Conservation (phyloP, 2,888 invertebrate genomes). For the Drosophila differens region DNA sequence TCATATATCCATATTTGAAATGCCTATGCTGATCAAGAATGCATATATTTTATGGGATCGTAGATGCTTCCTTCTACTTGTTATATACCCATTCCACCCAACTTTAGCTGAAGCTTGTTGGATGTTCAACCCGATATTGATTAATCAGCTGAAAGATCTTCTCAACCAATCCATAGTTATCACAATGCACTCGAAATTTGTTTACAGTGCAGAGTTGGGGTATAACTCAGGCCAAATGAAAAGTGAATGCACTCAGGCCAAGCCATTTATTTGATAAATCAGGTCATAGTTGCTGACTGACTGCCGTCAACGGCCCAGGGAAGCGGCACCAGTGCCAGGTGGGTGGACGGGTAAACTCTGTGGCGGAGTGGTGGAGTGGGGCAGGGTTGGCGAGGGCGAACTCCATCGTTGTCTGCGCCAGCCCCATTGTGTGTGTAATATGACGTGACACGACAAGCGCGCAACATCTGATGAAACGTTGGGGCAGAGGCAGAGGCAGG, state of each 20-base stretch:
- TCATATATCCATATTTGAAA: not conserved
- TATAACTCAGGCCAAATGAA: slow-evolving; percentile 47
- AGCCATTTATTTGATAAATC: slow-evolving; percentile 78
- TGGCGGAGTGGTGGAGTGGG: too few species aligned
- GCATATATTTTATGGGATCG: not conserved
- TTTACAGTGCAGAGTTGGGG: slow-evolving; percentile 44
- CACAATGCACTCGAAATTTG: slow-evolving; percentile 18
- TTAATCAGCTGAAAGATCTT: not conserved
- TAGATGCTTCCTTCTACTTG: not conserved
- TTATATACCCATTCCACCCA: not conserved
- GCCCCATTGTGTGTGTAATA: slow-evolving; percentile 71
- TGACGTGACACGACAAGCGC: slow-evolving; percentile 73
- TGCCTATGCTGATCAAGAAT: not conserved
- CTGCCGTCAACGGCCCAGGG: slow-evolving; percentile 37
- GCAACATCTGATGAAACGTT: slow-evolving; percentile 29
- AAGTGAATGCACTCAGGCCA: slow-evolving; percentile 75
- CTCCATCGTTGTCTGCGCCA: slow-evolving; percentile 14
- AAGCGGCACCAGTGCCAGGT: slow-evolving; percentile 2
- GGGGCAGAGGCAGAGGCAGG: not conserved
- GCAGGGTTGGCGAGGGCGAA: slow-evolving; percentile 3
- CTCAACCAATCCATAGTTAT: not conserved
- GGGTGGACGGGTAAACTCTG: not conserved
- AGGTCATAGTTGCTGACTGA: slow-evolving; percentile 74
- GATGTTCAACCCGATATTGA: not conserved
- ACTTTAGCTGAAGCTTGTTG: not conserved